A percentile compares a stretch with the other conserved stretches of the same genome.
These are phyloP conservation scores for Cancer borealis DNA, from an alignment of 2,888 invertebrate species.

Conservation along the genomic window DNA sequence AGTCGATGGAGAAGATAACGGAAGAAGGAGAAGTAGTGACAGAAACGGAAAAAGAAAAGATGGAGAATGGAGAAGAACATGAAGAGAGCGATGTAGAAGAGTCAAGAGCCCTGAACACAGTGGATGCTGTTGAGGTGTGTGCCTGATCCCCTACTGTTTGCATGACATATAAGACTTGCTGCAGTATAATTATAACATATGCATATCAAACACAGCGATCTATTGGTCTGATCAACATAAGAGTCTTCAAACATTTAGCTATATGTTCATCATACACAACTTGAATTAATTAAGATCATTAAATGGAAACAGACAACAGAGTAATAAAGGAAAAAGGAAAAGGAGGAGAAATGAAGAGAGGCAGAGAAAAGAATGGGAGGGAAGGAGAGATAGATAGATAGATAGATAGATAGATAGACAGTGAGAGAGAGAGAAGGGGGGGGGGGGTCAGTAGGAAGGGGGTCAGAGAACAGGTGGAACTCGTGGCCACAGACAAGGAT, in stretches of 20 bases:
- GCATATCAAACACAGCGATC: neutral
- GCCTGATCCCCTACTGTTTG: neutral
- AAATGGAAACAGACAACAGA: neutral
- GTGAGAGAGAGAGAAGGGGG: neutral
- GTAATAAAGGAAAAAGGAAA: neutral
- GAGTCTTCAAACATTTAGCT: too few relatives aligned
- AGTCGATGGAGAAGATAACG: neutral
- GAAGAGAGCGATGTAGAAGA: neutral
- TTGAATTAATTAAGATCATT: neutral
- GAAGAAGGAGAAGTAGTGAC: neutral
- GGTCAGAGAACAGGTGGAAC: neutral
- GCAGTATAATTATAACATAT: neutral
- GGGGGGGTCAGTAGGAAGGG: neutral
- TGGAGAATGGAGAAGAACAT: neutral
- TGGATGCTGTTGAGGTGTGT: neutral
- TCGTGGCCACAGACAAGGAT: neutral
- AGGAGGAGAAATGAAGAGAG: neutral
- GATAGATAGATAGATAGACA: neutral
- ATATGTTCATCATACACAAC: too few relatives aligned
- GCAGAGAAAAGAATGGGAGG: neutral
- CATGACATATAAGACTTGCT: neutral
- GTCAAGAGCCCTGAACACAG: constrained; percentile 26
- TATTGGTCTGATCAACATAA: too few relatives aligned
- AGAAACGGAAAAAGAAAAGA: neutral
- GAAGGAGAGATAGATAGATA: neutral